A percentile compares a stretch with the other conserved stretches of the same genome.
Evolutionary conservation across 2,113 vertebrate species (phyloP).

Genomic region (Tenrec ecaudatus): DNA sequence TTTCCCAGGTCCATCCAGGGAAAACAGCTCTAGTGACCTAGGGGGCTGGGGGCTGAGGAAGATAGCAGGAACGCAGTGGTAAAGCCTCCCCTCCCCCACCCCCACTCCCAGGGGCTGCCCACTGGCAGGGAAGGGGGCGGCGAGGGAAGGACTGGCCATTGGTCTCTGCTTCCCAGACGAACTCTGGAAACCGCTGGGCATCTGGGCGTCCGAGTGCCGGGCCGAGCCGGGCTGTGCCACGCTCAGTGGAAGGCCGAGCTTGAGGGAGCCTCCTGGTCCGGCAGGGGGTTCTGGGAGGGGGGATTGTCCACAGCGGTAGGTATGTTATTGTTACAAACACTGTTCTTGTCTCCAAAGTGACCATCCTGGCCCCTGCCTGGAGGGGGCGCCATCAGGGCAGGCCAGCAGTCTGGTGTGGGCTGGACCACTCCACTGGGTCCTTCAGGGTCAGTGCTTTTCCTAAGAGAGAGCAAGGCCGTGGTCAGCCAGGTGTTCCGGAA

Average conservation of each 20-base stretch:
- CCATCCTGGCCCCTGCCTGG: conserved; percentile 83
- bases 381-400: conserved; percentile 72
- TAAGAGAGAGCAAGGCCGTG: conserved; percentile 65
- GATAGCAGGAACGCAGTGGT: background rate
- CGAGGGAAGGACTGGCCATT: background rate
- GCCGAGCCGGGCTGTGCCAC: conserved; percentile 51
- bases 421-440: conserved; percentile 70
- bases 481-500: background rate
- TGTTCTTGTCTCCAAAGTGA: conserved; percentile 82
- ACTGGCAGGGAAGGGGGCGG: background rate
- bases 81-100: background rate
- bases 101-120: background rate
- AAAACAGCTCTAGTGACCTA: background rate
- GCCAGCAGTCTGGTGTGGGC: conserved; percentile 63
- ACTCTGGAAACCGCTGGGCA: background rate
- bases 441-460: conserved; percentile 89
- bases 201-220: background rate
- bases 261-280: conserved; percentile 59
- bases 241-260: conserved; percentile 64
- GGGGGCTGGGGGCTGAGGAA: background rate
- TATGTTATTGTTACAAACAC: conserved; percentile 77
- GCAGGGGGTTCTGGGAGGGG: conserved; percentile 15
- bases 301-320: conserved; percentile 81
- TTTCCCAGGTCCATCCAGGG: background rate
- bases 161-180: background rate